Evolutionary conservation across 2,797 vertebrate genomes (phyloP).

Genomic region (Argya squamiceps): DNA sequence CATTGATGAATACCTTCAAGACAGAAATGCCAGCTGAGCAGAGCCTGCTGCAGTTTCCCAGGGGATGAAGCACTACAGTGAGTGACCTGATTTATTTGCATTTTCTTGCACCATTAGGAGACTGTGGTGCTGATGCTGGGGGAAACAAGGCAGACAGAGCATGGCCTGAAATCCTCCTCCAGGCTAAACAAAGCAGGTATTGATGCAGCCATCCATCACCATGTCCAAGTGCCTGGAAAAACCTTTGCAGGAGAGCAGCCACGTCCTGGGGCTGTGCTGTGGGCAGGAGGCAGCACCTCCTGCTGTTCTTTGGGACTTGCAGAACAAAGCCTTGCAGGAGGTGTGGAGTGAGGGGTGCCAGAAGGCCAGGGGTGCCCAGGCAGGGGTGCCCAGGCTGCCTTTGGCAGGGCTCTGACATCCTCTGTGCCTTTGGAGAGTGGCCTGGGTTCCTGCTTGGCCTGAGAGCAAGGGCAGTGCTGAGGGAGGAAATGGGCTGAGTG

Average conservation of each 20-base stretch:
- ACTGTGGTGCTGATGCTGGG: not conserved
- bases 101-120: not conserved
- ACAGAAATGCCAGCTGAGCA: not conserved
- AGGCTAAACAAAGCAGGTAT: not conserved
- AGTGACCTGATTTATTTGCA: not conserved
- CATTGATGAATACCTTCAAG: not conserved
- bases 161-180: not conserved
- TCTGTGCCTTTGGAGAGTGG: not conserved
- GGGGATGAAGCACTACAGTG: not conserved
- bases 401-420: rapidly evolving
- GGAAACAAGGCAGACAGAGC: not conserved
- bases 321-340: not conserved
- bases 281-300: not conserved
- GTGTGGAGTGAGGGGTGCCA: not conserved
- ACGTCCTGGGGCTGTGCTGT: rapidly evolving
- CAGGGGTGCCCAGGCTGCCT: not conserved
- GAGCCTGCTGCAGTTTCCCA: not conserved
- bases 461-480: not conserved
- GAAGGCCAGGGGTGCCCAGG: not conserved
- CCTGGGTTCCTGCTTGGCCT: not conserved
- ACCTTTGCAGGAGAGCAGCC: not conserved
- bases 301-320: rapidly evolving
- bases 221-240: not conserved
- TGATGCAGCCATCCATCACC: not conserved
- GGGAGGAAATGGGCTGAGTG: not conserved